Evolutionary conservation across 2,797 vertebrate species (phyloP), one percentile per base, ranked within the genome.

Genomic region (Malurus splendens): DNA sequence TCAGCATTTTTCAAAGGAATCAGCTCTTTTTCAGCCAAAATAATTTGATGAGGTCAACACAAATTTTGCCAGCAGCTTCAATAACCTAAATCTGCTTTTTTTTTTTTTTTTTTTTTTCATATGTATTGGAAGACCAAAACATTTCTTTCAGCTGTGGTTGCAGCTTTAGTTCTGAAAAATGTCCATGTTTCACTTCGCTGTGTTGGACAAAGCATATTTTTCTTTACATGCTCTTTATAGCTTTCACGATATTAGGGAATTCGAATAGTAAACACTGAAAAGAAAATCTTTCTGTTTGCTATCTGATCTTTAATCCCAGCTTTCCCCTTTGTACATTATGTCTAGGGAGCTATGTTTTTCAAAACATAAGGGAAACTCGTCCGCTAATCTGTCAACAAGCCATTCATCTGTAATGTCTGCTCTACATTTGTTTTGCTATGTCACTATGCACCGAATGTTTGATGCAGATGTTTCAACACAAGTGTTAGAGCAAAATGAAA

Each of bases 321-420:
- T 92, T 89, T 91, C n/a, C 30, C 54, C 71, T 85, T 82, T 81
- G 60, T 85, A 60, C 74, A n/a, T 57, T 72, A 73, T 72, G 90
- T 68, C 73, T 82, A 85, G 76, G 74, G 68, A 94, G 61, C 55
- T 84, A 28, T 89, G 81, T 83, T 93, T 93, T 95, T 90, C 56
- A 83, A 93, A 95, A 75, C 87, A 89, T 61, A 87, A 44, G 65
- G 86, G 61, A 94, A 84, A 62, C 27, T 95, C 86, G 88, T 90
- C 93, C 94, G 91, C 90, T 93, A 93, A 88, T 94, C 95, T 82
- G 71, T 95, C 94, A 93, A 91, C 86, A 86, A 91, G 83, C 59
- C 88, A 82, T 75, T 89, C 89, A 71, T 91, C 68, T 87, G 75
- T 82, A 78, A 82, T 76, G 91, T 82, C 78, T 91, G 66, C 78